A percentile compares a stretch with the other conserved stretches of the same genome.
These are phyloP conservation scores for Sebastes melanostomus DNA, from an alignment of 2,797 vertebrate species.

Conservation along the genomic window DNA sequence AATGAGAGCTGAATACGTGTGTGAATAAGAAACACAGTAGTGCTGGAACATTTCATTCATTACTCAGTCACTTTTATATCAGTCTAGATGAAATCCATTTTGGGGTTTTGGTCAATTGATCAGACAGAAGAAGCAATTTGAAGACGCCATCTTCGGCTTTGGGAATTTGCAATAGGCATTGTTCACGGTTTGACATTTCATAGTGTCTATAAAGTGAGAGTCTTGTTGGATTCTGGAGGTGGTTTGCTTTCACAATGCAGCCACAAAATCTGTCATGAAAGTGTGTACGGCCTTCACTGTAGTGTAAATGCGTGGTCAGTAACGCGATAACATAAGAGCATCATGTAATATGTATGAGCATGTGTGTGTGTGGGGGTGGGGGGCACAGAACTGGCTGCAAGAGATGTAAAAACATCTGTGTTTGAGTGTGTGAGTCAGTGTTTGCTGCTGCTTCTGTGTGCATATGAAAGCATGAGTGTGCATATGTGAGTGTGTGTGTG, in stretches of 20 bases:
- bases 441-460: conserved; percentile 40
- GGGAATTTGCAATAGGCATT: neutral
- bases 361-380: conserved; percentile 15
- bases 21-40: neutral
- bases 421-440: conserved; percentile 56
- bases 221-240: neutral
- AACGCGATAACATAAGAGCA: conserved; percentile 46
- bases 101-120: neutral
- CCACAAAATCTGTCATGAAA: conserved; percentile 16
- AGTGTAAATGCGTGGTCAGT: conserved; percentile 45
- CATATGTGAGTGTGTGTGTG: neutral
- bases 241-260: neutral
- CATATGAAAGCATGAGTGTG: conserved; percentile 30
- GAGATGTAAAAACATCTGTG: conserved; percentile 60
- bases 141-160: neutral
- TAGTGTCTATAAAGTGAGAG: neutral
- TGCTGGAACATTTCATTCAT: neutral
- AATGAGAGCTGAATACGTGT: neutral
- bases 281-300: neutral
- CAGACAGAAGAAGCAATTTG: neutral
- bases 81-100: neutral
- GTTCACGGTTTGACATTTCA: neutral
- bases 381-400: conserved; percentile 20
- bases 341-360: conserved; percentile 62
- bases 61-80: neutral